Evolutionary conservation across 2,888 invertebrate genomes (phyloP).

Genomic region (Heliconius sara): DNA sequence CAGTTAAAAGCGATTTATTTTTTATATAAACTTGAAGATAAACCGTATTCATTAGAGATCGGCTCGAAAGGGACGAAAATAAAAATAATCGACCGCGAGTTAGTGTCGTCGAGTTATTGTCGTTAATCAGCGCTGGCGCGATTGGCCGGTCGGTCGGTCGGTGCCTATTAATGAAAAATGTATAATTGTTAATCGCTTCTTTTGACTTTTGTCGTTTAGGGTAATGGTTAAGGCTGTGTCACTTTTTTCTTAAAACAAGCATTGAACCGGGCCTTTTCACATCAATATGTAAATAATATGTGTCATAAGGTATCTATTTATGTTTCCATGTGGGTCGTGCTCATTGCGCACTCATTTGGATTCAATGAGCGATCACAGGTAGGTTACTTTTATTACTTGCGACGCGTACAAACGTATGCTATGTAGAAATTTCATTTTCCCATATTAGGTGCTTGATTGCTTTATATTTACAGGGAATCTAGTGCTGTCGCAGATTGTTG

Average conservation of each 20-base stretch:
- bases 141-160: slow-evolving; percentile 32
- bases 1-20: slow-evolving; percentile 84
- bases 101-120: slow-evolving; percentile 82
- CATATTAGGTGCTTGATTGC: slow-evolving; percentile 48
- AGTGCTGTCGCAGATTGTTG: background rate
- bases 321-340: slow-evolving; percentile 52
- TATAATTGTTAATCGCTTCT: slow-evolving; percentile 32
- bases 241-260: slow-evolving; percentile 31
- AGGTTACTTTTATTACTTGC: slow-evolving; percentile 54
- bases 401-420: slow-evolving; percentile 53
- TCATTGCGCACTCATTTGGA: slow-evolving; percentile 51
- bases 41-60: slow-evolving; percentile 84
- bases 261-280: slow-evolving; percentile 40
- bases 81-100: slow-evolving; percentile 79
- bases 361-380: slow-evolving; percentile 55
- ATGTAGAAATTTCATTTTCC: slow-evolving; percentile 53
- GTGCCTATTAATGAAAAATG: slow-evolving; percentile 32
- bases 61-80: slow-evolving; percentile 81
- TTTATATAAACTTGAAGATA: slow-evolving; percentile 83
- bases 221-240: background rate
- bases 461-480: slow-evolving; percentile 46
- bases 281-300: slow-evolving; percentile 51
- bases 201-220: slow-evolving; percentile 5
- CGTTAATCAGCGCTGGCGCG: slow-evolving; percentile 73
- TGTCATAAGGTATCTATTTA: slow-evolving; percentile 53